Evolutionary conservation across 2,888 invertebrate genomes (phyloP), one percentile per base, ranked within the genome.

Genomic region (Litoditis marina): DNA sequence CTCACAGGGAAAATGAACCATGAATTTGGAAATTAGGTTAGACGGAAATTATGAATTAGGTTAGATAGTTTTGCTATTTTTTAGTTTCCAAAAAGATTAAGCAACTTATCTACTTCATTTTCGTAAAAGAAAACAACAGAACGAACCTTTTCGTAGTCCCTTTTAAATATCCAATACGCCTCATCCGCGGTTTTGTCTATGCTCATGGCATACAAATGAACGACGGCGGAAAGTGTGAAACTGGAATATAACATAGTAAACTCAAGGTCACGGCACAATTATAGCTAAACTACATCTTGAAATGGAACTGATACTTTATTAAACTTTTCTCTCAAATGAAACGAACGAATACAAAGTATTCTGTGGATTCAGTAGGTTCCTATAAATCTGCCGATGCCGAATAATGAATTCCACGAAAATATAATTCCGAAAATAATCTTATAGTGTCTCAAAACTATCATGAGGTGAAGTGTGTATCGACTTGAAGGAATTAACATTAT

Each of bases 171-270:
- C 63, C 67, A 62, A 47, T 76, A 76, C 0, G 73, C 70, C 11
- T 68, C 72, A 49, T 74, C 60, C n/a, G 65, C 68, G 19, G 71
- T 50, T 62, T 74, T 72, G 52, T 76, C 76, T 22, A 71, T 57
- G n/a, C 62, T 63, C 57, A 76, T 47, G 4, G 73, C 76, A 53
- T 73, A 76, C 22, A 76, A 50, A 44, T 74, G 69, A 3, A 66
- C 64, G 27, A 72, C 76, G 1, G 73, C 76, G 2, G 73, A 62
- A 3, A 76, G 63, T 2, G 72, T 75, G 16, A 71, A 34, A 28
- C 73, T 70, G 54, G 22, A 65, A 62, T 39, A n/a, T n/a, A n/a
- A n/a, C n/a, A n/a, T n/a, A n/a, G n/a, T 30, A 51, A 51, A 16
- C 11, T 36, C 11, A 36, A 16, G 36, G 36, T 42, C 8, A 19